These are phyloP conservation scores for Myotis myotis DNA, from an alignment of 2,797 vertebrate genomes.

Conservation along the genomic window DNA sequence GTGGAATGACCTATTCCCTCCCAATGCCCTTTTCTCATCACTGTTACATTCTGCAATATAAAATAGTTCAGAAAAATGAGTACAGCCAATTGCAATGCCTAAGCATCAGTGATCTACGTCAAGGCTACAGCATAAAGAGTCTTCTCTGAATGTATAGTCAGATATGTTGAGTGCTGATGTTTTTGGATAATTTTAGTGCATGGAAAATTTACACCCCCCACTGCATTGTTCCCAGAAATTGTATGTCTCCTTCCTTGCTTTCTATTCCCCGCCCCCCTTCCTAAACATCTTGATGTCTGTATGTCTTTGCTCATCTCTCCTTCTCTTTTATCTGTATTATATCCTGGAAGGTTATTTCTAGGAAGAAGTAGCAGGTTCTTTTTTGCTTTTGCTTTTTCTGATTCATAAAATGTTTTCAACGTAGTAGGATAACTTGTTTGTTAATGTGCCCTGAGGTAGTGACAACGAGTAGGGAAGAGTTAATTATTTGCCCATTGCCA, in stretches of 20 bases:
- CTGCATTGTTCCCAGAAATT: not conserved
- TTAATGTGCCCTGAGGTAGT: not conserved
- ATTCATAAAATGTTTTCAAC: not conserved
- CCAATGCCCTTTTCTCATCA: not conserved
- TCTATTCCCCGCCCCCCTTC: not conserved
- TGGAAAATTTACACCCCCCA: not conserved
- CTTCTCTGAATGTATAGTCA: not conserved
- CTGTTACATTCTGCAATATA: not conserved
- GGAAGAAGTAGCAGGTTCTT: not conserved
- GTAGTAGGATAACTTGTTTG: not conserved
- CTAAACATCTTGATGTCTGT: not conserved
- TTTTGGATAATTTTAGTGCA: not conserved
- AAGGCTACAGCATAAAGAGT: not conserved
- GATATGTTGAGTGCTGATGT: not conserved
- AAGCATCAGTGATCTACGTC: not conserved
- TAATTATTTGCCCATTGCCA: not conserved
- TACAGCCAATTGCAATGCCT: not conserved
- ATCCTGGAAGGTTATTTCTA: not conserved
- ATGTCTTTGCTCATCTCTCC: not conserved
- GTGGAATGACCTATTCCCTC: not conserved
- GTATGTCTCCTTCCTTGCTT: not conserved
- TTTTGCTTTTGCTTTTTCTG: not conserved
- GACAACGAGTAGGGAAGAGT: not conserved
- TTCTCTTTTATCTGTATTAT: not conserved
- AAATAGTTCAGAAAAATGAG: not conserved